A percentile compares a stretch with the other conserved stretches of the same genome.
These are phyloP conservation scores for Sterna hirundo DNA, from an alignment of 2,113 vertebrate species.

Conservation along the genomic window DNA sequence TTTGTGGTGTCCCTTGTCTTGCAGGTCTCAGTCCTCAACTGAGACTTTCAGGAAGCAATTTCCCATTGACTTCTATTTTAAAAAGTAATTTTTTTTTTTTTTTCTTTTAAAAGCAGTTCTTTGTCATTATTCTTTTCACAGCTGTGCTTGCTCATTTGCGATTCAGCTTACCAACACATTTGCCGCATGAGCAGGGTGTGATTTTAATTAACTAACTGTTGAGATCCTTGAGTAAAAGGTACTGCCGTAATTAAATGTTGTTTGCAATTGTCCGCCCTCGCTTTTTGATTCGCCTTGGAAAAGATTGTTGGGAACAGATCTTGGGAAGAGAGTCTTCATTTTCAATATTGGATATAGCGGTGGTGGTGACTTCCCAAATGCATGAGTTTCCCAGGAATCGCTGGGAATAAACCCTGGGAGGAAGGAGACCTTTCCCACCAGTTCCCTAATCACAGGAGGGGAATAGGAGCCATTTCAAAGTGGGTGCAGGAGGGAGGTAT, in stretches of 20 bases:
- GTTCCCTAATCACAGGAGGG: not conserved
- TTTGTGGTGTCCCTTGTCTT: not conserved
- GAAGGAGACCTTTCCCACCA: not conserved
- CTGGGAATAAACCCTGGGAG: not conserved
- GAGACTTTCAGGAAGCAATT: not conserved
- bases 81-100: not conserved
- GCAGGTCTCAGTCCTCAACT: not conserved
- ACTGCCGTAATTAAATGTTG: not conserved
- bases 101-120: not conserved
- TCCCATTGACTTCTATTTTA: not conserved
- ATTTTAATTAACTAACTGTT: not conserved
- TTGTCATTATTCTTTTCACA: not conserved
- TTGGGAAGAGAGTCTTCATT: not conserved
- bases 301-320: not conserved
- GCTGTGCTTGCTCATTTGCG: not conserved
- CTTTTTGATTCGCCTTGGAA: not conserved
- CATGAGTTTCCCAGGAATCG: not conserved
- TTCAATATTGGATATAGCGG: not conserved
- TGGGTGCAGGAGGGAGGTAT: not conserved
- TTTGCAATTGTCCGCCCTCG: not conserved
- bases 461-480: not conserved
- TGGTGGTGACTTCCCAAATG: fast-evolving
- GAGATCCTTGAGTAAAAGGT: not conserved
- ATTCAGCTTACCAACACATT: not conserved
- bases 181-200: not conserved